These are phyloP conservation scores for Lycocorax pyrrhopterus DNA, from an alignment of 2,113 vertebrate genomes.

Conservation along the genomic window DNA sequence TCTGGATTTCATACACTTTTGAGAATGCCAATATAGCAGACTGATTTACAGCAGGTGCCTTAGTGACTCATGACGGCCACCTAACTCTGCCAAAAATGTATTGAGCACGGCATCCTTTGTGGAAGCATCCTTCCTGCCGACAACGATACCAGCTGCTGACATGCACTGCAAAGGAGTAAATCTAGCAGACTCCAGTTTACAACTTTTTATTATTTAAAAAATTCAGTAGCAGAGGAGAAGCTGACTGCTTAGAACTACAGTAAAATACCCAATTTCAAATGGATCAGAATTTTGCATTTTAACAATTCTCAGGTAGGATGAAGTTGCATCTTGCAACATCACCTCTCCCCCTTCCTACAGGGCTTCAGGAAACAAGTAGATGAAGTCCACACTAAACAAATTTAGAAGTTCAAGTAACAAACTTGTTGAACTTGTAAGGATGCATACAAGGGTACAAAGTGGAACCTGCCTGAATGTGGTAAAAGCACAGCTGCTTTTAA, in stretches of 20 bases:
- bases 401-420: neutral
- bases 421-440: neutral
- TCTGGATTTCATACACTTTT: neutral
- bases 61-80: neutral
- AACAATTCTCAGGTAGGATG: neutral
- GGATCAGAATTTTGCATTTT: neutral
- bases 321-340: neutral
- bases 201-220: neutral
- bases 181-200: neutral
- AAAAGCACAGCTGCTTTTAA: neutral
- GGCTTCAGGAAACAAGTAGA: neutral
- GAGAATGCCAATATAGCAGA: slow-evolving; percentile 4
- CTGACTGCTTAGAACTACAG: neutral
- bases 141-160: neutral
- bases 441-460: neutral
- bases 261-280: neutral
- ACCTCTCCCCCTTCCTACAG: neutral
- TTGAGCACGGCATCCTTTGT: neutral
- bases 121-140: neutral
- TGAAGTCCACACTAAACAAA: neutral
- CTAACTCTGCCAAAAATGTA: slow-evolving; percentile 29
- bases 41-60: slow-evolving; percentile 45
- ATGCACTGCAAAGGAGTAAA: neutral
- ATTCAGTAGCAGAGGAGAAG: neutral
- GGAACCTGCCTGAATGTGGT: neutral